A percentile compares a stretch with the other conserved stretches of the same genome.
Evolutionary conservation across 2,113 vertebrate species (phyloP).

Genomic region (Salvator merianae): DNA sequence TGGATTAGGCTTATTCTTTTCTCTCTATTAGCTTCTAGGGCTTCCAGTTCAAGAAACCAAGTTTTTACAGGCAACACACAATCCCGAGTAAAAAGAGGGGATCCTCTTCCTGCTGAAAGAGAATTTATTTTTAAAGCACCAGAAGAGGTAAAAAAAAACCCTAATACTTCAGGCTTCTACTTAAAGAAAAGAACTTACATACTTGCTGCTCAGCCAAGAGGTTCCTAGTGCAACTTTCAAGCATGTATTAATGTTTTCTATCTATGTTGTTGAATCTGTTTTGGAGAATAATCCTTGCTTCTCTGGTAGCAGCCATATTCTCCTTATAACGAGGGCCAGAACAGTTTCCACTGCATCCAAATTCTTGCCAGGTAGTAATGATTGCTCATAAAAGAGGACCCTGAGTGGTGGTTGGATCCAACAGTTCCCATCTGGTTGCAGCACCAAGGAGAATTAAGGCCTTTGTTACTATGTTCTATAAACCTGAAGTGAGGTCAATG

Average conservation of each 20-base stretch:
- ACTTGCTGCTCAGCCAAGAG: neutral
- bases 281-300: too few relatives aligned
- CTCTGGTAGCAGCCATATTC: too few relatives aligned
- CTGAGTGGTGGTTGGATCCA: too few relatives aligned
- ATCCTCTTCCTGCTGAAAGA: conserved; percentile 38
- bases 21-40: conserved; percentile 53
- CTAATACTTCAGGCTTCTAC: neutral
- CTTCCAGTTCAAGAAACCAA: neutral
- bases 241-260: neutral
- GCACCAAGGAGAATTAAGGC: too few relatives aligned
- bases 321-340: too few relatives aligned
- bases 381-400: too few relatives aligned
- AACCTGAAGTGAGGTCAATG: too few relatives aligned
- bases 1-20: neutral
- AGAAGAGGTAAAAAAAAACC: conserved; percentile 63
- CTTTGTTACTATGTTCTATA: too few relatives aligned
- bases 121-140: conserved; percentile 83
- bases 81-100: conserved; percentile 72
- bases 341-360: too few relatives aligned
- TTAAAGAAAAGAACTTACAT: neutral
- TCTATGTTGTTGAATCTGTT: too few relatives aligned
- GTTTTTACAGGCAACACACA: conserved; percentile 19
- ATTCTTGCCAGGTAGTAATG: too few relatives aligned
- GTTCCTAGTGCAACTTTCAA: neutral
- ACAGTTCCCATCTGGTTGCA: too few relatives aligned